Base-by-base conservation (phyloP, 2,888 invertebrate genomes). In the Melinaea menophilus region DNA sequence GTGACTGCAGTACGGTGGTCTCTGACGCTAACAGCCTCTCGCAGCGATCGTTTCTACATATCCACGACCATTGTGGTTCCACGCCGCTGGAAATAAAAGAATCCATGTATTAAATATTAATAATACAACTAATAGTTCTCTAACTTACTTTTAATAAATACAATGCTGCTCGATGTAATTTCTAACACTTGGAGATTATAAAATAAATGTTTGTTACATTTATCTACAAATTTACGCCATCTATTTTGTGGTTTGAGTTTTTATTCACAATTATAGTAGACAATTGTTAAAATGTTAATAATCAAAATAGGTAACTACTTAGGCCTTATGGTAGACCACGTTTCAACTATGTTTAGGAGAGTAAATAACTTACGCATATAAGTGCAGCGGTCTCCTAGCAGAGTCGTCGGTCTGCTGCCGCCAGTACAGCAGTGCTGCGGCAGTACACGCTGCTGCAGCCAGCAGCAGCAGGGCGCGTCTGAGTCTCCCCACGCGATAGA, bases 51-150 rank as follows among this genome's bases (percentile, higher is more conserved):
- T 90, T 91, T 58, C 93, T 92, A 79, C 96, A 96, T 46, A 93
- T 90, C 93, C 95, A 96, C 7, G 95, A 94, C 96, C 96, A 96
- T 60, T 94, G 93, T 4, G 92, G 92, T 65, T 90, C 90, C 9
- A 81, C 69, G 58, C 86, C 86, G 58, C 92, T 92, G 86, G 64
- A 88, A 88, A 63, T 41, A 7, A 63, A 59, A 64, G 41, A 9
- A 9, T 9, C 7, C 4, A 37, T 2, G 7, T 37, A 5, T 2
- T 22, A 22, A 22, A 48, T 48, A 48, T n/a, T 22, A 22, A 48
- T 13, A 22, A 0, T n/a, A 22, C 5, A 48, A 13, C 5, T 13
- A 13, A 13, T 48, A 48, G 22, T n/a, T 13, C 22, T 1, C 22
- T 22, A 22, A 22, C 22, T 22, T 22, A 22, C 1, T 22, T 22